phyloP scores from a whole-genome alignment of 2,797 vertebrate genomes.

The Myripristis murdjan region DNA sequence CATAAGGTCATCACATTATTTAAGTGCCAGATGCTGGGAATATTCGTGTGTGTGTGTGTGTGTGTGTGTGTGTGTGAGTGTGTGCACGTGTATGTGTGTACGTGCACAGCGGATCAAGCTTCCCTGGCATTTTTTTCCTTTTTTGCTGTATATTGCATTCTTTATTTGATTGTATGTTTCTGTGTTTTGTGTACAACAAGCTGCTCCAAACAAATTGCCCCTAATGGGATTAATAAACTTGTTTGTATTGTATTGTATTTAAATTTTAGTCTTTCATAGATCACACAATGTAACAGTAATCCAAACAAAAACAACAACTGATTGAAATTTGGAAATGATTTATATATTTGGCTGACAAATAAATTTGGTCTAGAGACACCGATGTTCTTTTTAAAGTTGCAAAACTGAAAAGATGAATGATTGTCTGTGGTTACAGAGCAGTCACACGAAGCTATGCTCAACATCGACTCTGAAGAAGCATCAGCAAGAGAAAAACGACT shows the following conservation, averaged over 20 bases:
- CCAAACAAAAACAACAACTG: constrained; percentile 15
- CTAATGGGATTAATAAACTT: no score
- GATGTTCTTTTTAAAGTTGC: constrained; percentile 37
- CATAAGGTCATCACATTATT: constrained; percentile 14
- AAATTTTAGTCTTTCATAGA: neutral
- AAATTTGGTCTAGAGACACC: constrained; percentile 63
- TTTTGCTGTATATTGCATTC: no score
- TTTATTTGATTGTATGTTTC: no score
- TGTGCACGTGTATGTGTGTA: no score
- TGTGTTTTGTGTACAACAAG: constrained; percentile 10
- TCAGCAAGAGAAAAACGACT: constrained; percentile 51
- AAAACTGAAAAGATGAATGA: constrained; percentile 61
- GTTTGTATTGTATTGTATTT: constrained; percentile 13
- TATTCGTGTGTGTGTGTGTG: no score
- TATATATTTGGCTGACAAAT: constrained; percentile 53
- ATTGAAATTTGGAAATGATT: constrained; percentile 34
- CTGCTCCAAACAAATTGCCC: no score
- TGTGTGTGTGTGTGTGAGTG: no score
- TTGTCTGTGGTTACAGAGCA: constrained; percentile 75
- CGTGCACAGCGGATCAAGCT: no score
- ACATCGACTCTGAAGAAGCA: constrained; percentile 25
- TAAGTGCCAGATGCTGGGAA: constrained; percentile 47
- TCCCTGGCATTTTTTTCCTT: no score
- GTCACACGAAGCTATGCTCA: constrained; percentile 64
- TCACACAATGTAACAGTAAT: constrained; percentile 21